Conservation (phyloP, 2,797 vertebrate species). For the Oreonectes daqikongensis region DNA sequence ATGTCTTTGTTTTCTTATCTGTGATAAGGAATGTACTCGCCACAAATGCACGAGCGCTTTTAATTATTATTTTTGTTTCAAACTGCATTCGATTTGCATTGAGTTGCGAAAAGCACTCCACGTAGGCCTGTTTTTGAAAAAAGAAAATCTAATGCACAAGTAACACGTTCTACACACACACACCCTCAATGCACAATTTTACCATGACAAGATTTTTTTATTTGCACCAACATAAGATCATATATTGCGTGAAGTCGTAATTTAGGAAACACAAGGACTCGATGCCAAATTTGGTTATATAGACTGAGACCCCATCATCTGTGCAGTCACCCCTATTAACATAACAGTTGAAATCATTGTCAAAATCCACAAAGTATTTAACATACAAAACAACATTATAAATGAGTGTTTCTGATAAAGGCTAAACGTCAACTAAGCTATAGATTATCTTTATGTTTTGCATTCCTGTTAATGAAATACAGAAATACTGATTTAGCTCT, state of each 20-base stretch:
- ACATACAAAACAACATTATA: background rate
- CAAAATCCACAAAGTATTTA: background rate
- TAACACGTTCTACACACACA: background rate
- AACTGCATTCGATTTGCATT: no score
- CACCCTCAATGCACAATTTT: constrained; percentile 21
- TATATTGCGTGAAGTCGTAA: constrained; percentile 28
- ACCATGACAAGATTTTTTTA: background rate
- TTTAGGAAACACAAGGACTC: constrained; percentile 36
- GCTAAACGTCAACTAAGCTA: background rate
- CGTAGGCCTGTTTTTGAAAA: constrained; percentile 2
- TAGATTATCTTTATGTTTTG: background rate
- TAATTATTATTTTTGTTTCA: constrained; percentile 13
- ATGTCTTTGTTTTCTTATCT: constrained; percentile 74
- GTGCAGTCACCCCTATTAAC: constrained; percentile 15
- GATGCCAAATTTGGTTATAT: constrained; percentile 44
- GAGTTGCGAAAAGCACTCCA: background rate
- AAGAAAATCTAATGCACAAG: background rate
- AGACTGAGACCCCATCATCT: constrained; percentile 13
- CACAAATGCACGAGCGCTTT: constrained; percentile 36
- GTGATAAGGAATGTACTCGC: constrained; percentile 53
- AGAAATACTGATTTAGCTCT: background rate
- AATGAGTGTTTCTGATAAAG: background rate
- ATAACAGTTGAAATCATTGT: constrained; percentile 20
- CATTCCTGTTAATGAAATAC: constrained; percentile 5
- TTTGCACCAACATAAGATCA: constrained; percentile 7